Base-by-base conservation (phyloP, 1,140 invertebrate genomes). In the Drosophila simulans region DNA sequence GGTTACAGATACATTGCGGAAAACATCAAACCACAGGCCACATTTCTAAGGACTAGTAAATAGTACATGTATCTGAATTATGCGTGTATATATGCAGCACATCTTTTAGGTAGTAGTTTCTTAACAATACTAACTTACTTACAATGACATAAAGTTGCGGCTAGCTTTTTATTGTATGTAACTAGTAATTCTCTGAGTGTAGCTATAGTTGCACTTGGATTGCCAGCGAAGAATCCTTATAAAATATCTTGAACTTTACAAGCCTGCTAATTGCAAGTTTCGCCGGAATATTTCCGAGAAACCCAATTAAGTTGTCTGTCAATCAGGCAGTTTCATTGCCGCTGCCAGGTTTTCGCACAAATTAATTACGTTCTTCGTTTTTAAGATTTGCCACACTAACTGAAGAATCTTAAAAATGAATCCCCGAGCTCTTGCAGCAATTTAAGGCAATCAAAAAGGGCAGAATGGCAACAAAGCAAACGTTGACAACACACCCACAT, bases 221-320 rank as follows among this genome's bases (percentile, higher is more conserved):
- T 17, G 40, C 45, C 57, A 43, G 12, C 39, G 31, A 15, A 25
- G 35, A 25, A 42, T 54, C 53, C 48, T 35, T 49, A 35, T 60
- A 12, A 42, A 64, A 55, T 43, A 62, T 31, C 48, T 53, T 31
- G 62, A 65, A 80, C 51, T 65, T 86, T 31, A 31, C 56, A n/a
- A 53, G 64, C 64, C 63, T 75, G 77, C 83, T 81, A 79, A 85
- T 90, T 71, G 77, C 74, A 81, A 90, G 77, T 85, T 81, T 80
- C 56, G 56, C 39, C 52, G 55, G 69, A 71, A 71, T 78, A 75
- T 66, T 75, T 75, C 40, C 72, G 25, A 66, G 71, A 75, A 75
- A 91, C 80, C 83, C 88, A 91, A 91, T 91, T 91, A 91, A 91
- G 77, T 84, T 91, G 88, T 91, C 88, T 81, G 80, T 91, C 88